Evolutionary conservation across 2,113 vertebrate species (phyloP).

Genomic region (Odocoileus virginianus): DNA sequence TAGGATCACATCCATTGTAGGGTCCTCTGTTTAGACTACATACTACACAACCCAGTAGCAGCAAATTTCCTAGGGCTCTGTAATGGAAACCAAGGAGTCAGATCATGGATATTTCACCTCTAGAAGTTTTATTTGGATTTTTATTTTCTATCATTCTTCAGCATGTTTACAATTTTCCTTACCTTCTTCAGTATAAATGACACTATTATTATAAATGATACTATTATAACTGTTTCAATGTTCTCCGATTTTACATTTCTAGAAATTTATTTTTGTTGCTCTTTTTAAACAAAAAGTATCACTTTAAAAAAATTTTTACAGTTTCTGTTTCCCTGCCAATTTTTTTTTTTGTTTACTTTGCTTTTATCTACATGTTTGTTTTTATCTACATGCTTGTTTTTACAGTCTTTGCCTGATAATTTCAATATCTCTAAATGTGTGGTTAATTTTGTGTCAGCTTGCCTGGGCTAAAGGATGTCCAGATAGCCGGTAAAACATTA

Average conservation of each 20-base stretch:
- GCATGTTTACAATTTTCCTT: not conserved
- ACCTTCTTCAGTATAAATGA: not conserved
- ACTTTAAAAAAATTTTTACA: not conserved
- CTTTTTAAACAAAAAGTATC: not conserved
- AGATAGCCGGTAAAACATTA: not conserved
- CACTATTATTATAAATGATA: not conserved
- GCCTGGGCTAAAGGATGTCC: not conserved
- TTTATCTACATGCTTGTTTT: not conserved
- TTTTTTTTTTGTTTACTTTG: not conserved
- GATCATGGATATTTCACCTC: not conserved
- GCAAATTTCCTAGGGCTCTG: not conserved
- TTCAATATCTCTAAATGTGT: not conserved
- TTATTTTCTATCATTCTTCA: not conserved
- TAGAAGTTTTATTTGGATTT: not conserved
- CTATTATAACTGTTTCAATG: not conserved
- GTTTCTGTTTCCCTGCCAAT: not conserved
- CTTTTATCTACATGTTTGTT: slow-evolving; percentile 25
- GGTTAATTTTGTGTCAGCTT: not conserved
- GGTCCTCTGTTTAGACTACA: not conserved
- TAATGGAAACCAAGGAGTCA: not conserved
- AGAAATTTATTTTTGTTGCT: slow-evolving; percentile 26
- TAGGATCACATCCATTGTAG: not conserved
- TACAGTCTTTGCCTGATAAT: not conserved
- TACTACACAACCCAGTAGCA: not conserved
- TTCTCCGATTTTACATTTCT: not conserved